Evolutionary conservation across 2,797 vertebrate genomes (phyloP), one percentile per base, ranked within the genome.

Genomic region (Phalanger gymnotis): DNA sequence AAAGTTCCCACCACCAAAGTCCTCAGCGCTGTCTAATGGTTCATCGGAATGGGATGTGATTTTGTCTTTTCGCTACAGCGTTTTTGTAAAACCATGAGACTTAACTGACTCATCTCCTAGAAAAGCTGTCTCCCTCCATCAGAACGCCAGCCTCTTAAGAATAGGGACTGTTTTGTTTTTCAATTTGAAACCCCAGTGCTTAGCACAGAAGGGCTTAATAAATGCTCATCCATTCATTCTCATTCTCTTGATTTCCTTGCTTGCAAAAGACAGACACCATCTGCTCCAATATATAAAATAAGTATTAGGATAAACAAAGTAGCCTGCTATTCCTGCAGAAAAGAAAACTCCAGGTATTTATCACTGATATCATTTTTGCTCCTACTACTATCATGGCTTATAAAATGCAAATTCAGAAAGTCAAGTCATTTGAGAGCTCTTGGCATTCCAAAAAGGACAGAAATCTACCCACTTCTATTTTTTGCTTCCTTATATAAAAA

Each of bases 401-500:
- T 56, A 92, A 87, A 87, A 92, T 58, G 89, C 90, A 95, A 95
- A 94, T 90, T 95, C 94, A 94, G 93, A 93, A 81, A 93, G 93
- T 92, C 58, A 95, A 93, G 93, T 90, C n/a, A 87, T 95, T 16
- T 95, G 81, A 93, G 81, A 93, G 91, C 96, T 92, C 94, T 53
- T 96, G 95, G 95, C 94, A 97, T 90, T 91, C 25, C 57, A 90
- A 93, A 90, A 54, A 93, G 93, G 87, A 90, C 93, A 95, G 90
- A 93, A 89, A 95, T 0, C 94, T 0, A 52, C 93, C 95, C 96
- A 94, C n/a, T 90, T 95, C 95, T 97, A 97, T 97, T 98, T n/a
- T 97, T 96, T 94, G 73, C 94, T 95, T 96, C 91, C 73, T 92
- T 92, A 91, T 90, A 40, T 95, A 97, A 97, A 97, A 98, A 98